Evolutionary conservation across 2,113 vertebrate genomes (phyloP).

Genomic region (Pycnonotus jocosus): DNA sequence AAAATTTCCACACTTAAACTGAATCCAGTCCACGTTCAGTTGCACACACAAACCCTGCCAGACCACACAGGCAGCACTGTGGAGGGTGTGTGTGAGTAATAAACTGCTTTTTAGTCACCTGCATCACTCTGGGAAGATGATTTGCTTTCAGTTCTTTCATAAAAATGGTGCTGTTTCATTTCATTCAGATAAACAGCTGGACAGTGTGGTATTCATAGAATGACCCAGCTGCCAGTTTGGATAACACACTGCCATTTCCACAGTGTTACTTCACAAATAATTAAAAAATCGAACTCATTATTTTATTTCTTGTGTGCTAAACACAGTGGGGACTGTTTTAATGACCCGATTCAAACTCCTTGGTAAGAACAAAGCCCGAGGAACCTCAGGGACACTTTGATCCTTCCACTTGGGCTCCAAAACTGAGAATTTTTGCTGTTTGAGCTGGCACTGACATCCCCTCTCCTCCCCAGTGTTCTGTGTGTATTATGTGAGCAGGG

Average conservation of each 20-base stretch:
- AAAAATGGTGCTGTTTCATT: background rate
- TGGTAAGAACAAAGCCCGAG: background rate
- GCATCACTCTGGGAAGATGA: background rate
- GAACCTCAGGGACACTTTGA: rapidly evolving
- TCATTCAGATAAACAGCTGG: background rate
- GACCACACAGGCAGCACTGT: background rate
- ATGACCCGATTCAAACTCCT: background rate
- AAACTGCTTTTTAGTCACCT: background rate
- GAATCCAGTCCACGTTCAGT: background rate
- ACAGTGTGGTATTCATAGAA: background rate
- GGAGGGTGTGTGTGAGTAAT: background rate
- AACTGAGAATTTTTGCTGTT: rapidly evolving
- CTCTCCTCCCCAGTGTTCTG: constrained; percentile 73
- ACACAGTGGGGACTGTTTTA: background rate
- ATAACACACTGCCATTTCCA: background rate
- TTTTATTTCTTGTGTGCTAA: background rate
- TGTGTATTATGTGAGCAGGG: constrained; percentile 79
- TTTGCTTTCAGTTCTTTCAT: background rate
- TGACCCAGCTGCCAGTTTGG: background rate
- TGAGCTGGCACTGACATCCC: background rate
- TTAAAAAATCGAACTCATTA: background rate
- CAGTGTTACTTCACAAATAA: background rate
- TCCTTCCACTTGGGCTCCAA: background rate
- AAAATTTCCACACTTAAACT: background rate
- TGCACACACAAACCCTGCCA: background rate